These are phyloP conservation scores for Cephalopterus ornatus DNA, from an alignment of 2,113 vertebrate species.

Conservation along the genomic window DNA sequence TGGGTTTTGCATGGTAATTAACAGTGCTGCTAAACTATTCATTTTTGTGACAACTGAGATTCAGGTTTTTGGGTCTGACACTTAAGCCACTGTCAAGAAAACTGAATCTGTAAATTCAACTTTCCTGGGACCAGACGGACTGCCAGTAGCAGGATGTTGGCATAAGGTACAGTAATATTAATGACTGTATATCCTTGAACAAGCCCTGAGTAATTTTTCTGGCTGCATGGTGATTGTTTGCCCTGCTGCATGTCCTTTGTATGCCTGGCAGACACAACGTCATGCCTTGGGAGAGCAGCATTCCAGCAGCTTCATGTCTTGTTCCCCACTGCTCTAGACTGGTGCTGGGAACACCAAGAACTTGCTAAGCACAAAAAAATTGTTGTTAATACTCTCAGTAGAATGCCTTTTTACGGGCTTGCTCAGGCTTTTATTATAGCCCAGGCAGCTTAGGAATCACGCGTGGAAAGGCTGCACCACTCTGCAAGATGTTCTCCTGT, in stretches of 20 bases:
- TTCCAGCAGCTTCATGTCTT: not conserved
- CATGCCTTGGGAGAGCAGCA: not conserved
- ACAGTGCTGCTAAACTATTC: not conserved
- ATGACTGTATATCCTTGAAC: not conserved
- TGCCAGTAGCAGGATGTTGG: constrained; percentile 95
- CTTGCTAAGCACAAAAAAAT: not conserved
- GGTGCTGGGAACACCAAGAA: not conserved
- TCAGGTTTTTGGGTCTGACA: not conserved
- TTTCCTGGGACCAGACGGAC: constrained; percentile 88
- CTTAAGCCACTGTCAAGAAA: not conserved
- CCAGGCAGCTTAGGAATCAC: not conserved
- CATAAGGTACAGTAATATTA: constrained; percentile 83
- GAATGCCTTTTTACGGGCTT: not conserved
- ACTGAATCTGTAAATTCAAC: not conserved
- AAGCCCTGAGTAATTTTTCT: not conserved
- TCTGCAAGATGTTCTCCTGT: rapidly evolving
- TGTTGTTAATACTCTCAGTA: not conserved
- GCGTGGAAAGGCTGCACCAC: not conserved
- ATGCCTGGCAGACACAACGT: rapidly evolving
- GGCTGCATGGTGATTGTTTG: not conserved
- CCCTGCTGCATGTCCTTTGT: not conserved
- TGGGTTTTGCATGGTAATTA: not conserved
- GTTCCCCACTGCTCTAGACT: not conserved
- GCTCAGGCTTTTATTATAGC: not conserved
- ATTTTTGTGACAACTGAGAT: not conserved